Evolutionary conservation across 1,140 invertebrate genomes (phyloP).

Genomic region (Parapsyche elsis): DNA sequence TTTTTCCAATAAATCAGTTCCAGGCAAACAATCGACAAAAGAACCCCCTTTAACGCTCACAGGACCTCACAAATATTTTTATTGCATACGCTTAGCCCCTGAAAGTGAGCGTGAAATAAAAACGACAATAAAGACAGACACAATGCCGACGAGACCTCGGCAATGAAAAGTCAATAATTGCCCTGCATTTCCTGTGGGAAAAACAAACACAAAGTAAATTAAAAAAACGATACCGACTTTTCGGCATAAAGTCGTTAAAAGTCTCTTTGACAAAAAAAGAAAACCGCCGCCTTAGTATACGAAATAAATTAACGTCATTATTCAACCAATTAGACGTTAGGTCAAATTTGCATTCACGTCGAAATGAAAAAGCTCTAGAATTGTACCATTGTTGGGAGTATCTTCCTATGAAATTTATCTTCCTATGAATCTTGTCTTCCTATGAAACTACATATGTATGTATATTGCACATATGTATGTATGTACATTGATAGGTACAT

Average conservation of each 20-base stretch:
- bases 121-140: background rate
- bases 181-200: background rate
- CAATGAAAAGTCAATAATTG: slow-evolving; percentile 2
- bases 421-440: too few relatives aligned
- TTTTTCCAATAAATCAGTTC: slow-evolving; percentile 1
- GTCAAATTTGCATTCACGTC: too few relatives aligned
- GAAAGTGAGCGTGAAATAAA: background rate
- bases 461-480: too few relatives aligned
- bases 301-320: too few relatives aligned
- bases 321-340: too few relatives aligned
- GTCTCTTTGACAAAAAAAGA: too few relatives aligned
- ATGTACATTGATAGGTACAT: too few relatives aligned
- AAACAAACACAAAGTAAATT: background rate
- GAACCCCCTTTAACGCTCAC: background rate
- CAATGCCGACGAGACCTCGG: background rate
- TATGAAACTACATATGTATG: too few relatives aligned
- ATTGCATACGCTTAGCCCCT: slow-evolving; percentile 11
- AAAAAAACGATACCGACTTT: background rate
- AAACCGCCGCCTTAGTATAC: too few relatives aligned
- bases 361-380: too few relatives aligned
- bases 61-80: background rate
- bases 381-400: too few relatives aligned
- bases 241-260: background rate
- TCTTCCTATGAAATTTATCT: too few relatives aligned
- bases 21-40: background rate